These are phyloP conservation scores for Passer montanus DNA, from an alignment of 2,113 vertebrate species.

Conservation along the genomic window DNA sequence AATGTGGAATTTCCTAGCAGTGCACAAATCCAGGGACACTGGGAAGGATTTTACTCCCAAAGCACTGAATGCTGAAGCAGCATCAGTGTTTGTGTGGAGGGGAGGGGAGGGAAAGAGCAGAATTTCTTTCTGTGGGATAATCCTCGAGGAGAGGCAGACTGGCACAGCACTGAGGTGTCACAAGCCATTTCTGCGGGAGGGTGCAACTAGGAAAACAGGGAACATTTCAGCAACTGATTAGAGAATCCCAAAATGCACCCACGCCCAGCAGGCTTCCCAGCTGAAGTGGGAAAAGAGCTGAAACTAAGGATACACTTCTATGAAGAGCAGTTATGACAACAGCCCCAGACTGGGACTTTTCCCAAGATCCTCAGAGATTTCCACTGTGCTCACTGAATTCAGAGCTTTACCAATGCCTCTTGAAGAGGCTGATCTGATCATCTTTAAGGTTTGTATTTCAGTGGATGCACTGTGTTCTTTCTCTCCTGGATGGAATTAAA, in stretches of 20 bases:
- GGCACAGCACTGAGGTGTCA: neutral
- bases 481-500: neutral
- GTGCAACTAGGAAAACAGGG: neutral
- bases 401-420: neutral
- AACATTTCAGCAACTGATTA: neutral
- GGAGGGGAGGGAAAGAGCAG: neutral
- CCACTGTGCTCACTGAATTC: neutral
- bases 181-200: neutral
- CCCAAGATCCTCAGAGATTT: neutral
- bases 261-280: neutral
- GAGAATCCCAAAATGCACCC: neutral
- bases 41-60: neutral
- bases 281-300: neutral
- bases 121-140: neutral
- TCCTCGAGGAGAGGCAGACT: neutral
- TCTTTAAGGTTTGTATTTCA: neutral
- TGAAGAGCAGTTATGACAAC: neutral
- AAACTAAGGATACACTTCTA: neutral
- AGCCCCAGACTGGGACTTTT: neutral
- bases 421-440: neutral
- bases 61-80: neutral
- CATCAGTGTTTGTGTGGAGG: too few species aligned
- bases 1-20: neutral
- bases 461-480: neutral
- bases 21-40: neutral